Percentiles rank a stretch among this genome's conserved stretches.
Conservation (phyloP, 2,113 vertebrate species). For the Tympanuchus pallidicinctus region DNA sequence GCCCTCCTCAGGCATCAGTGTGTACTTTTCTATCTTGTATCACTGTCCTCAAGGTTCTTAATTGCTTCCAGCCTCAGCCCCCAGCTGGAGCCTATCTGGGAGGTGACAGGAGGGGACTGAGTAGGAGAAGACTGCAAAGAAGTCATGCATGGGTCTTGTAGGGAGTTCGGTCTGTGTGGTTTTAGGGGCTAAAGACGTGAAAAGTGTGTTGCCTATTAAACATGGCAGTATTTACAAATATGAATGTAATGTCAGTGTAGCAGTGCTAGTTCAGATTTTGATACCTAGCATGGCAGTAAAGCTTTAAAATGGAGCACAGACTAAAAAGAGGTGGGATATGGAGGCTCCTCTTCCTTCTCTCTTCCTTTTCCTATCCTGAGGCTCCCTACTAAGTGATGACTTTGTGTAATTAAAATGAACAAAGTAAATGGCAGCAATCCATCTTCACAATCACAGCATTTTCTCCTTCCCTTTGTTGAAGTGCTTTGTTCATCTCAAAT, state of each 20-base stretch:
- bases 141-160: accelerated
- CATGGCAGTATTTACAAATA: neutral
- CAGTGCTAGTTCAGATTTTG: neutral
- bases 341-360: constrained; percentile 6
- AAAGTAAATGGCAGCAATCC: constrained; percentile 67
- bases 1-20: neutral
- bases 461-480: constrained; percentile 73
- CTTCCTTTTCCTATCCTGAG: constrained; percentile 37
- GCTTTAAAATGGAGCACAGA: constrained; percentile 37
- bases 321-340: constrained; percentile 30
- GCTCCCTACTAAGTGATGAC: constrained; percentile 73
- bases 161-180: neutral
- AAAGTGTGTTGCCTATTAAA: neutral
- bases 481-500: constrained; percentile 79
- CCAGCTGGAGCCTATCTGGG: neutral
- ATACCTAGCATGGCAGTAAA: constrained; percentile 5
- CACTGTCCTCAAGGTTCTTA: neutral
- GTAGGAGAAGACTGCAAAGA: neutral
- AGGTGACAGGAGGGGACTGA: neutral
- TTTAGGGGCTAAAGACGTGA: neutral
- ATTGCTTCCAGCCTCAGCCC: neutral
- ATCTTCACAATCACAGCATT: constrained; percentile 71
- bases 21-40: neutral
- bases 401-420: constrained; percentile 79
- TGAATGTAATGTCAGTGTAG: neutral